Evolutionary conservation across 92 coral and sea anemone species (phyloP).

Genomic region (Pocillopora meandrina): DNA sequence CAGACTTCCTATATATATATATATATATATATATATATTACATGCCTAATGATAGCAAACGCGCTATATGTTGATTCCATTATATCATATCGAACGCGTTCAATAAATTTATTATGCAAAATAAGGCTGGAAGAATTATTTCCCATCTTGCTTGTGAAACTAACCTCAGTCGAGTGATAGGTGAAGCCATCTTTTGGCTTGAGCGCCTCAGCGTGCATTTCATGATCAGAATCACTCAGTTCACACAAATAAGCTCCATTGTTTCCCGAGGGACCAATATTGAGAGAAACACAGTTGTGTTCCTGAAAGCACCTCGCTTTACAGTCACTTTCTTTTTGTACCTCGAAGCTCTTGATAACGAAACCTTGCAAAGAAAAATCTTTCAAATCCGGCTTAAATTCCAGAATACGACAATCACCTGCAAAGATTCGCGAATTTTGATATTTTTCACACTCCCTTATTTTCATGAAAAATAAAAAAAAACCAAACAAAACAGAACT

Average conservation of each 20-base stretch:
- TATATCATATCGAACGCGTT: no score
- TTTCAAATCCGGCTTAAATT: constrained; percentile 1
- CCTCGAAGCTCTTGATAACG: neutral
- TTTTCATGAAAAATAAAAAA: neutral
- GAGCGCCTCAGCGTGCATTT: constrained; percentile 1
- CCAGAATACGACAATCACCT: constrained; percentile 17
- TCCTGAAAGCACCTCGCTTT: constrained; percentile 8
- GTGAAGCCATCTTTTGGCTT: neutral
- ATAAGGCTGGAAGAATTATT: no score
- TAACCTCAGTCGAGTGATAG: constrained; percentile 10
- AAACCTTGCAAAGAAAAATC: constrained; percentile 7
- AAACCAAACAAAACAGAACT: no score
- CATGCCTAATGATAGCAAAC: no score
- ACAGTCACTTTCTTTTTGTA: constrained; percentile 10
- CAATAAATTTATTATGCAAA: no score
- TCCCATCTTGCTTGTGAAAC: neutral
- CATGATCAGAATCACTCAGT: constrained; percentile 22
- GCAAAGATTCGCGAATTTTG: neutral
- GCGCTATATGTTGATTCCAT: no score
- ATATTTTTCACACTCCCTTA: neutral
- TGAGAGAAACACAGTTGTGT: constrained; percentile 1
- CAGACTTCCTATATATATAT: no score
- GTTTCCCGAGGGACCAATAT: neutral
- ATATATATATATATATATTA: no score
- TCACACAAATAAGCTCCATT: neutral